Evolutionary conservation across 2,888 invertebrate genomes (phyloP), one percentile per base, ranked within the genome.

Genomic region (Anoplius nigerrimus): DNA sequence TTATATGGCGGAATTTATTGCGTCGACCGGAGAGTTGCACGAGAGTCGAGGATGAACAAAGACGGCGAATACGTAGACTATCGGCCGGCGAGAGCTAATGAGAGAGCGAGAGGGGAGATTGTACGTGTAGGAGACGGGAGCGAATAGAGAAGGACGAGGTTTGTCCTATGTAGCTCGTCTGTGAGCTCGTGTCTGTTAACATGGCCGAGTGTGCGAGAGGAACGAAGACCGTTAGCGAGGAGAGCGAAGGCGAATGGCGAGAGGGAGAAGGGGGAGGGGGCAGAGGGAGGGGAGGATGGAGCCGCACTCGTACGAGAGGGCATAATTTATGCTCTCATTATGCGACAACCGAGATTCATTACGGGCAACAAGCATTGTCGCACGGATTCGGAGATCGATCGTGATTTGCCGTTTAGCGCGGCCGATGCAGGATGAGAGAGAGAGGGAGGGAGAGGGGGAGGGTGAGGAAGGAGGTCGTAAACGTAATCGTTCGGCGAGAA

Each of bases 251-350:
- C 45, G 45, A 16, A 11, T 2, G 16, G 16, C 45, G 4, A 42
- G 45, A 11, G 16, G 18, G 54, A 55, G 22, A 56, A 15, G 20
- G 18, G 16, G 55, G 16, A 8, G 11, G 11, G 27, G 34, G 16
- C n/a, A 27, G 34, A 55, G 15, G 18, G 22, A 56, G 56, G 2
- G 13, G 21, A 43, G 21, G 48, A 45, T 5, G 16, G 22, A 16
- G 46, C 5, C 18, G 21, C 11, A 21, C 6, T 46, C 46, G 16
- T n/a, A 75, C 73, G 66, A 72, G 75, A 74, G 74, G 73, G 74
- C 73, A 75, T 84, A 83, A 84, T 83, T 84, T 81, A 84, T 83
- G 75, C 80, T 80, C 79, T 81, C 81, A 81, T 82, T 83, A 83
- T 80, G 74, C 79, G 74, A 77, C 74, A 74, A 73, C 65, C 71